phyloP scores from a whole-genome alignment of 2,113 vertebrate genomes.

The Ibidorhyncha struthersii region DNA sequence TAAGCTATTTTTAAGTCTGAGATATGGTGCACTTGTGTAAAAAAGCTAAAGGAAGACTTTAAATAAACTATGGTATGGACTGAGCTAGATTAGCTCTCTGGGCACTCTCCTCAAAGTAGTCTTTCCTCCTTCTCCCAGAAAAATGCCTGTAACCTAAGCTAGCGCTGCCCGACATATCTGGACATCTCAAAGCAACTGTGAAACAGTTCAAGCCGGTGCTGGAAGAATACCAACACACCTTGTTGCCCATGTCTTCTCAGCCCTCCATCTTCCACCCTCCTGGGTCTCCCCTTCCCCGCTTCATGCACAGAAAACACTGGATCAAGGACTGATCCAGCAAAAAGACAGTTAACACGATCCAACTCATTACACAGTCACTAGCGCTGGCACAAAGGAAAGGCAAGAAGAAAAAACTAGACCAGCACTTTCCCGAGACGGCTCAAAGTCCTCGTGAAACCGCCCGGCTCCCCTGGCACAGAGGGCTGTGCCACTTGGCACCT shows the following conservation, averaged over 20 bases:
- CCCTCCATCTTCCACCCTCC: neutral
- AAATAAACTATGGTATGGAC: neutral
- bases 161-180: neutral
- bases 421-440: neutral
- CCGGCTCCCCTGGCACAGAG: neutral
- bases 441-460: neutral
- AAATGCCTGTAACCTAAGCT: neutral
- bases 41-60: neutral
- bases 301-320: neutral
- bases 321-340: neutral
- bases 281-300: neutral
- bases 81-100: neutral
- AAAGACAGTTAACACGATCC: neutral
- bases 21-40: neutral
- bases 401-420: neutral
- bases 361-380: neutral
- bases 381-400: neutral
- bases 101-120: neutral
- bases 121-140: neutral
- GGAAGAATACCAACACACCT: neutral
- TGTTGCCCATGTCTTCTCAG: neutral
- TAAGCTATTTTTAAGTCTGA: slow-evolving; percentile 21
- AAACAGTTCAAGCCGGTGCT: neutral
- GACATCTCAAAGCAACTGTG: neutral
- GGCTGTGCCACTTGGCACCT: neutral